Percentiles rank a stretch among this genome's conserved stretches.
phyloP scores from a whole-genome alignment of 2,797 vertebrate genomes.

The Falco biarmicus region DNA sequence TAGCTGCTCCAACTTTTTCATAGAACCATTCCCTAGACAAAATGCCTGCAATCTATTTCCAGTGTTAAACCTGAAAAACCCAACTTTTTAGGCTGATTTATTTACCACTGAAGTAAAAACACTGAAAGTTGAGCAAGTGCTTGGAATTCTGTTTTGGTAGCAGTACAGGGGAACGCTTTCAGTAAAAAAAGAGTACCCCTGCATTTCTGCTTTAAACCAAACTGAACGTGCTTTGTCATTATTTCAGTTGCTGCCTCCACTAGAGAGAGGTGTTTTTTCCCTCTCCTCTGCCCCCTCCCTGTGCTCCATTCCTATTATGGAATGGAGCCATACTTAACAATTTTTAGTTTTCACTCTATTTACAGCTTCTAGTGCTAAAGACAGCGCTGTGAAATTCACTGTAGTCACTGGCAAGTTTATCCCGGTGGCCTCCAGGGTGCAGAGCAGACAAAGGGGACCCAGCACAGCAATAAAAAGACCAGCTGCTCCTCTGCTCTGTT shows the following conservation, averaged over 20 bases:
- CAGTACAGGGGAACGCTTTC: background rate
- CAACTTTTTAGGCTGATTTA: background rate
- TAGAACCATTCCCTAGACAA: background rate
- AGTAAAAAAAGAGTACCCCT: background rate
- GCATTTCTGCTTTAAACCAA: slow-evolving; percentile 1
- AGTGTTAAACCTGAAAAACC: background rate
- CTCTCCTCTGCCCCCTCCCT: background rate
- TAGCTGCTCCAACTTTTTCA: background rate
- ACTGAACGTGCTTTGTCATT: background rate
- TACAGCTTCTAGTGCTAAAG: background rate
- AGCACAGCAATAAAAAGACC: slow-evolving; percentile 37
- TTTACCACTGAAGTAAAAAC: background rate
- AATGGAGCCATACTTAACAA: background rate
- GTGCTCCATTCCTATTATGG: background rate
- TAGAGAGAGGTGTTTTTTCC: background rate
- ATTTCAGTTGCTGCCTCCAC: background rate
- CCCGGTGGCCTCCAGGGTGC: slow-evolving; percentile 54
- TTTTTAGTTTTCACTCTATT: background rate
- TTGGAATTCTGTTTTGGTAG: background rate
- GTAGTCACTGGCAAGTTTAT: slow-evolving; percentile 19
- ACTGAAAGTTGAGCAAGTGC: background rate
- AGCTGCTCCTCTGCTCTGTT: slow-evolving; percentile 43
- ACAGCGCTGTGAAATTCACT: background rate
- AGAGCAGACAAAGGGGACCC: slow-evolving; percentile 54
- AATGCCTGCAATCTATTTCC: background rate